A percentile compares a stretch with the other conserved stretches of the same genome.
Conservation (phyloP, 2,797 vertebrate species). For the Lophotriccus pileatus region DNA sequence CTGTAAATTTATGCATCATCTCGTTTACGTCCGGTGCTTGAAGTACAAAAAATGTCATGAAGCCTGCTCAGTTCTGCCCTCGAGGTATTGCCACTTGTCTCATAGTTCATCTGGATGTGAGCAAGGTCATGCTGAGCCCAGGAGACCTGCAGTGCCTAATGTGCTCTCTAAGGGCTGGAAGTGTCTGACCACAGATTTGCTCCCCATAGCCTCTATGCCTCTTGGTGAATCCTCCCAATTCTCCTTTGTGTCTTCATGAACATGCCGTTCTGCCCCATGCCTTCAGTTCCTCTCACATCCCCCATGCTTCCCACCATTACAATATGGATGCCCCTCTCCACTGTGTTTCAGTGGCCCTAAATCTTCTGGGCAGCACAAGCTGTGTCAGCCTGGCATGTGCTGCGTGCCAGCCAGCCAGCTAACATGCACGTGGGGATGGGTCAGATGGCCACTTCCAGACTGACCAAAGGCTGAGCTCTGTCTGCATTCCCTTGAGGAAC, state of each 20-base stretch:
- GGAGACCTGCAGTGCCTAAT: neutral
- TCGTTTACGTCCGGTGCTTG: neutral
- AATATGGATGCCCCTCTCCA: neutral
- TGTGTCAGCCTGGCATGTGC: neutral
- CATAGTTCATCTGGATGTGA: neutral
- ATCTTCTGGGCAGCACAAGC: neutral
- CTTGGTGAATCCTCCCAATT: neutral
- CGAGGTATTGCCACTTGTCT: accelerated
- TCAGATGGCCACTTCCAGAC: neutral
- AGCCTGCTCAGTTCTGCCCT: neutral
- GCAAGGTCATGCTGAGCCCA: accelerated
- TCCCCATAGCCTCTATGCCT: neutral
- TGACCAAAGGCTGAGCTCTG: neutral
- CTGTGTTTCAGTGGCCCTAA: neutral
- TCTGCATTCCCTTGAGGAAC: neutral
- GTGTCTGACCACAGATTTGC: neutral
- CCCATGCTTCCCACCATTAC: neutral
- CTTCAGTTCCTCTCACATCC: neutral
- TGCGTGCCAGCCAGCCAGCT: neutral
- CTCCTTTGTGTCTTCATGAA: neutral
- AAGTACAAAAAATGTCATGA: neutral
- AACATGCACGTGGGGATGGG: accelerated
- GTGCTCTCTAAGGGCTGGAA: neutral
- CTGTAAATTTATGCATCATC: neutral
- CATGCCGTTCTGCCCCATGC: accelerated